These are phyloP conservation scores for Aradophagus sp. DNA, from an alignment of 1,140 invertebrate genomes.

Conservation along the genomic window DNA sequence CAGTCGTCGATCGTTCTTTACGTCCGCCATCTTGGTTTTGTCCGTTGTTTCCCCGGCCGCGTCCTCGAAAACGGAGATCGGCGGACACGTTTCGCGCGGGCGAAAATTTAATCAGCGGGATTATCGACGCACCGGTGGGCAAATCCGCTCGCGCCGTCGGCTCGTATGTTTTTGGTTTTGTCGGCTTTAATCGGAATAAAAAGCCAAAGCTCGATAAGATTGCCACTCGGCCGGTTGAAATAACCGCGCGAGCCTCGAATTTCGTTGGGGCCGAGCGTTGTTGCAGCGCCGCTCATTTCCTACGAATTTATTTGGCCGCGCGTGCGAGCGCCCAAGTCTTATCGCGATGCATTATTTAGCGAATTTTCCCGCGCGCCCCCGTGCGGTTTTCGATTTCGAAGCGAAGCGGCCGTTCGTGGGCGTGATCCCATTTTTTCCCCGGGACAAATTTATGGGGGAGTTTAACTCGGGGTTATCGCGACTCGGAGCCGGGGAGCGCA, in stretches of 20 bases:
- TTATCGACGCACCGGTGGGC: too few species aligned
- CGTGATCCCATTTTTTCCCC: conserved; percentile 34
- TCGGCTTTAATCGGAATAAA: conserved; percentile 25
- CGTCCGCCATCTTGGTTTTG: conserved; percentile 14
- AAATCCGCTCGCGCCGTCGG: not conserved
- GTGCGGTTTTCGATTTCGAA: conserved; percentile 1
- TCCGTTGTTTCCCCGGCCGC: too few species aligned
- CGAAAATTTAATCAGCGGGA: conserved; percentile 38
- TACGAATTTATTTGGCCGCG: conserved; percentile 13
- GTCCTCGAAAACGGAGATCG: too few species aligned
- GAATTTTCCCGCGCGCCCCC: too few species aligned
- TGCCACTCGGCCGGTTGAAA: conserved; percentile 3
- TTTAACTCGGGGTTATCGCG: conserved; percentile 34
- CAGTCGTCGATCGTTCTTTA: conserved; percentile 16
- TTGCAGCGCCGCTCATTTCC: not conserved
- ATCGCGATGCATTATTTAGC: conserved; percentile 11
- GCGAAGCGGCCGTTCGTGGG: conserved; percentile 6
- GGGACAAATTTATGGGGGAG: conserved; percentile 44
- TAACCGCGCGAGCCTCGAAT: conserved; percentile 10
- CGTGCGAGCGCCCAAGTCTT: conserved; percentile 2
- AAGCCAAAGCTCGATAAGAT: too few species aligned
- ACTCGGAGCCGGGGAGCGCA: conserved; percentile 15
- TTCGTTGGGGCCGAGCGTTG: conserved; percentile 1
- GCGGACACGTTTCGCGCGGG: conserved; percentile 19
- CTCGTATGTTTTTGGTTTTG: conserved; percentile 34